Evolutionary conservation across 2,113 vertebrate genomes (phyloP), one percentile per base, ranked within the genome.

Genomic region (Alectura lathami): DNA sequence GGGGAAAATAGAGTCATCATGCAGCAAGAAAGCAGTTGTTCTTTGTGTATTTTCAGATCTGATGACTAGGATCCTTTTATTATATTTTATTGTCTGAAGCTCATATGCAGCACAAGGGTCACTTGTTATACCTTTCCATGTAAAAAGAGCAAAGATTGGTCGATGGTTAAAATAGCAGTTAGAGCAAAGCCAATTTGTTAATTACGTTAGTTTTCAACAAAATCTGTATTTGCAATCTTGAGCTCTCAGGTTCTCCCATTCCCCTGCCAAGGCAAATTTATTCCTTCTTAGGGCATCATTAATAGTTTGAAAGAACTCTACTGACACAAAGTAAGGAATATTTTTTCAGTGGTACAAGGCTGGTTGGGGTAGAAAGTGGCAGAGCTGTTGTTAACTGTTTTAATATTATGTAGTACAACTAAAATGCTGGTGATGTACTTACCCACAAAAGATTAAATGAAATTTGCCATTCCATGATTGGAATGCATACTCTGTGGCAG

Each of bases 211-310:
- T 89, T 81, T 95, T 91, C 95, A 60, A 84, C 64, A 83, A 67
- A 92, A 92, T 92, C 86, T 95, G 12, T 91, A 60, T 94, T 86
- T 95, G 78, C 75, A 86, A 27, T 97, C 91, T 96, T 82, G 69
- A 93, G 30, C 34, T 89, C 42, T 63, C 2, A 1, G 3, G 8
- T 92, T 85, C 27, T 66, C 29, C 32, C 11, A 21, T 23, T 63
- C 8, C 34, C 51, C 10, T 70, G 48, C 30, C 32, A 32, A 2
- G 6, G 50, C 86, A 32, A 5, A 22, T 56, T 91, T 75, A 16
- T 70, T 83, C n/a, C 83, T 47, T 91, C 66, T 67, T 70, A 63
- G 70, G 67, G 34, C 13, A 43, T 63, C n/a, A 63, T 27, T 78
- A 75, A 45, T 24, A 67, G 57, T 63, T 72, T 82, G 36, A 48